A percentile compares a stretch with the other conserved stretches of the same genome.
phyloP scores from a whole-genome alignment of 2,888 invertebrate genomes.

The Ectemnius cavifrons region DNA sequence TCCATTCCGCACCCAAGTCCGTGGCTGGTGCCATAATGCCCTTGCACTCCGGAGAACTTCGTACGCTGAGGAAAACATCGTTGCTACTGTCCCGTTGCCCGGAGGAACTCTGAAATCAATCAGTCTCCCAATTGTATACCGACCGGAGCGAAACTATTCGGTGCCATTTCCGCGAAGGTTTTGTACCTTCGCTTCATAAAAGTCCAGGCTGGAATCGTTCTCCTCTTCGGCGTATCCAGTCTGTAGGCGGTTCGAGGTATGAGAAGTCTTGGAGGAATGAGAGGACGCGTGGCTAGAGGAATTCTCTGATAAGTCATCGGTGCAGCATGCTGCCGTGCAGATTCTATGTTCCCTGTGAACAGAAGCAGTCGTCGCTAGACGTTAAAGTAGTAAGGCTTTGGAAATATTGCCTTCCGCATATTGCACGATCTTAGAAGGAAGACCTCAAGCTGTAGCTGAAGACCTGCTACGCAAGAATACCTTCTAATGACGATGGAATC shows the following conservation, averaged over 20 bases:
- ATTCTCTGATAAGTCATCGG: constrained; percentile 73
- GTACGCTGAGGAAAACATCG: constrained; percentile 72
- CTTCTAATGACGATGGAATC: constrained; percentile 70
- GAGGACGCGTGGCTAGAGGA: constrained; percentile 72
- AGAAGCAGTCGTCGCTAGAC: not conserved
- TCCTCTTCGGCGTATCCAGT: constrained; percentile 69
- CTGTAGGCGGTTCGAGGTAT: constrained; percentile 67
- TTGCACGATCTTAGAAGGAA: too few relatives aligned
- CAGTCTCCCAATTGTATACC: not conserved
- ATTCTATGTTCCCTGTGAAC: constrained; percentile 70
- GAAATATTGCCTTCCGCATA: too few relatives aligned
- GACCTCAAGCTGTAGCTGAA: too few relatives aligned
- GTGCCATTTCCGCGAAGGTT: too few relatives aligned
- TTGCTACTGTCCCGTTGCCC: constrained; percentile 69
- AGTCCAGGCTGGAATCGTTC: constrained; percentile 72
- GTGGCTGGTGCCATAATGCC: constrained; percentile 74
- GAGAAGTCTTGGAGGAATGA: constrained; percentile 68
- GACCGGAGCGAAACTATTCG: too few relatives aligned
- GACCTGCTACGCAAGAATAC: constrained; percentile 41
- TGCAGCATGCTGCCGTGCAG: constrained; percentile 76
- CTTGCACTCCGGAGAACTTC: constrained; percentile 74
- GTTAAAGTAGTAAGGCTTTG: not conserved
- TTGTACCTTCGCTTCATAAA: constrained; percentile 70
- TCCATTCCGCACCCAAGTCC: constrained; percentile 75
- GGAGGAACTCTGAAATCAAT: constrained; percentile 58